Evolutionary conservation across 2,797 vertebrate species (phyloP).

Genomic region (Hippocampus kuda): DNA sequence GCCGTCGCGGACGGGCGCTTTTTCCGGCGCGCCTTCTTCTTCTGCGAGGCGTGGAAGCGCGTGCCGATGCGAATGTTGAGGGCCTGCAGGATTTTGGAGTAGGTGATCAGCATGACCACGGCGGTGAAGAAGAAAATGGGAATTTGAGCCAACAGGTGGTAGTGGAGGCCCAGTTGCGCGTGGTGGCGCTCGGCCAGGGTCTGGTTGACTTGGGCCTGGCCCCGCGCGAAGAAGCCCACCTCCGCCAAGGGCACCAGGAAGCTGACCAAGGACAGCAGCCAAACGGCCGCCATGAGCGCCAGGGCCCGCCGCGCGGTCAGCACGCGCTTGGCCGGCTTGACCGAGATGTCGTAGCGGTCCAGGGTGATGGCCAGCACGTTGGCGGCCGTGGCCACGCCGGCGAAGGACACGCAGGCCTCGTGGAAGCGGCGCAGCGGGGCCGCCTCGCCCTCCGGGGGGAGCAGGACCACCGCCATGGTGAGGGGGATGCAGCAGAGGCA

Average conservation of each 20-base stretch:
- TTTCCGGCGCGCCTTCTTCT: constrained; percentile 93
- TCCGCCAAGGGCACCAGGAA: constrained; percentile 98
- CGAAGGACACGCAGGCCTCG: constrained; percentile 94
- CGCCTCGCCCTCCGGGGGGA: constrained; percentile 84
- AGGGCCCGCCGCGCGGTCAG: constrained; percentile 94
- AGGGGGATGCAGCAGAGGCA: constrained; percentile 96
- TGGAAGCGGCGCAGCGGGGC: constrained; percentile 97
- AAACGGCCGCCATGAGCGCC: constrained; percentile 83
- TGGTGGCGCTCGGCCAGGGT: constrained; percentile 71
- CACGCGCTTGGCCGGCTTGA: constrained; percentile 94
- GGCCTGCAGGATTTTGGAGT: constrained; percentile 95
- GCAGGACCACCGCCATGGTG: constrained; percentile 89
- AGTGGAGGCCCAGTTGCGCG: constrained; percentile 91
- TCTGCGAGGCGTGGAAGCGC: constrained; percentile 87
- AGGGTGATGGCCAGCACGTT: constrained; percentile 96
- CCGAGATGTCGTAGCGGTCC: constrained; percentile 96
- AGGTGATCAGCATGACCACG: constrained; percentile 93
- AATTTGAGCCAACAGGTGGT: constrained; percentile 94
- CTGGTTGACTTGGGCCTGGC: constrained; percentile 79
- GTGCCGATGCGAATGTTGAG: constrained; percentile 97
- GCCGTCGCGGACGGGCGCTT: constrained; percentile 87
- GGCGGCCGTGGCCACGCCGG: constrained; percentile 92
- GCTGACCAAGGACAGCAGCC: constrained; percentile 89
- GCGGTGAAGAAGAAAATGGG: constrained; percentile 96
- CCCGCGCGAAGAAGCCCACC: constrained; percentile 85